Evolutionary conservation across 2,113 vertebrate species (phyloP), one percentile per base, ranked within the genome.

Genomic region (Epinephelus lanceolatus): DNA sequence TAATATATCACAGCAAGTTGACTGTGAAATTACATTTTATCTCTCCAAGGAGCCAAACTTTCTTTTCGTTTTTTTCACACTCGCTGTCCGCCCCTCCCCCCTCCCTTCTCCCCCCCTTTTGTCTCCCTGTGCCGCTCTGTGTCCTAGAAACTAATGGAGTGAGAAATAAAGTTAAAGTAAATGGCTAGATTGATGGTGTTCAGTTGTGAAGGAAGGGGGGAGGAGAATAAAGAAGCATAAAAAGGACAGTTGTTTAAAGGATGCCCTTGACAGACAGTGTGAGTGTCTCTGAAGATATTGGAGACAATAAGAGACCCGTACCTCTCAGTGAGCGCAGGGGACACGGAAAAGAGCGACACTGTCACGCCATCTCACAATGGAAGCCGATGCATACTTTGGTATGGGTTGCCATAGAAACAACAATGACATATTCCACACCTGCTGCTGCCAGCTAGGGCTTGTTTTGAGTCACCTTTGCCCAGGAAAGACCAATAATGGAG

Each of bases 11-110:
- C 81, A 93, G 91, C 85, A 94, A 95, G 93, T 93, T 95, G 93
- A 95, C 94, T 95, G 94, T 95, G 94, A 96, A 95, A 95, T 96
- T 94, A 93, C 91, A 94, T 95, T 95, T 95, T 90, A 89, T 91
- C 88, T 94, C 93, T 92, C 90, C 70, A 56, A 91, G 92, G 93
- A 93, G 86, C 68, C 88, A 90, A 93, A 93, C 91, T 93, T 89
- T 90, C 78, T 87, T 85, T 84, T 86, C 56, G 15, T 85, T 56
- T 83, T 83, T 86, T 62, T 65, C 59, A 62, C 60, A 37, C 53
- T 12, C 70, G 60, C 40, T 60, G n/a, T 59, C 52, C 40, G 75
- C 30, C 76, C 7, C 3, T 3, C 11, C 52, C 0, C 1, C 1
- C 10, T 45, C 42, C 42, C 42, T 45, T 9, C 30, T 18, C 47